These are phyloP conservation scores for Gandaritis pyraliata DNA, from an alignment of 2,888 invertebrate species.

Conservation along the genomic window DNA sequence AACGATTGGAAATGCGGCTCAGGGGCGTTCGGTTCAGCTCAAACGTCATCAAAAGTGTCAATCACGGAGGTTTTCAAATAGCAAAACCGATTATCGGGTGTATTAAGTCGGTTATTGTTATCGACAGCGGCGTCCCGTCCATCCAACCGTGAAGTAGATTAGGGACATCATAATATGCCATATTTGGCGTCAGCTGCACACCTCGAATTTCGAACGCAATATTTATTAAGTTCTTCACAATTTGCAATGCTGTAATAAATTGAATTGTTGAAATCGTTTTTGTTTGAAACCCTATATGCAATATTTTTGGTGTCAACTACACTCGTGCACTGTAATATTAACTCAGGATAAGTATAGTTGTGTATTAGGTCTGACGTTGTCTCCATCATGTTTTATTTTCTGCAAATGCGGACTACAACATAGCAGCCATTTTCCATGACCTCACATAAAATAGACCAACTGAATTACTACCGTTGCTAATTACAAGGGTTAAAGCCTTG, in stretches of 20 bases:
- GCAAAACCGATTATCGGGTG: constrained; percentile 82
- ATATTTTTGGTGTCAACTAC: constrained; percentile 76
- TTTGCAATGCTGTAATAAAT: constrained; percentile 25
- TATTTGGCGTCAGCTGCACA: constrained; percentile 81
- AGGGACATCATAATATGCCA: constrained; percentile 82
- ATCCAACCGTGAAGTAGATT: constrained; percentile 80
- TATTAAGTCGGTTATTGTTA: constrained; percentile 84
- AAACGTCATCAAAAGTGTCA: constrained; percentile 80
- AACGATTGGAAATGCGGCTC: constrained; percentile 53
- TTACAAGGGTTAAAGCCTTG: constrained; percentile 68
- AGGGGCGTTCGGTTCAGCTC: constrained; percentile 65
- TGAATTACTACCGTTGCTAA: constrained; percentile 64
- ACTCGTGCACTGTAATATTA: constrained; percentile 33
- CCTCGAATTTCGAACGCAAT: constrained; percentile 47
- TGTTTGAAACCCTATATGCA: constrained; percentile 8
- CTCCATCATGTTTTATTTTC: constrained; percentile 2
- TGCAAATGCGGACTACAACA: constrained; percentile 1
- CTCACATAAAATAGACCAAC: constrained; percentile 48
- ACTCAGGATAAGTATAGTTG: background rate
- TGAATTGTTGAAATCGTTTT: constrained; percentile 17
- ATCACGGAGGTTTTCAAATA: constrained; percentile 82
- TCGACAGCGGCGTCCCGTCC: constrained; percentile 74
- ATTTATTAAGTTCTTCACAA: constrained; percentile 30
- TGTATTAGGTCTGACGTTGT: background rate
- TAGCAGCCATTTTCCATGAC: constrained; percentile 35